These are phyloP conservation scores for Leptinotarsa haldemani DNA, from an alignment of 2,888 invertebrate genomes.

Conservation along the genomic window DNA sequence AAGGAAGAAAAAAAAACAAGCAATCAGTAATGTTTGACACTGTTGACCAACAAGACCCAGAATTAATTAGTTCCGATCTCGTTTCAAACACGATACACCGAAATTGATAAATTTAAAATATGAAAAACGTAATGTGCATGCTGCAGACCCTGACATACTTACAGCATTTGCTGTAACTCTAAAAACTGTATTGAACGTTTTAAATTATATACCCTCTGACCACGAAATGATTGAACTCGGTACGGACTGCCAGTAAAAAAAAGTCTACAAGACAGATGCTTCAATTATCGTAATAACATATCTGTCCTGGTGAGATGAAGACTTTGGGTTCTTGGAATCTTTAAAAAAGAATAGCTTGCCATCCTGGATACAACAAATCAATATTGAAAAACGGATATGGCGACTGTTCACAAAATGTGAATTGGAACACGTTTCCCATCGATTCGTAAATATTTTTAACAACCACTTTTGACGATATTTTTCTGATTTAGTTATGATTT, in stretches of 20 bases:
- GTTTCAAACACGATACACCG: not conserved
- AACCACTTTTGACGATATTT: too few relatives aligned
- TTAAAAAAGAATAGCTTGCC: too few relatives aligned
- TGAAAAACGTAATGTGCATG: not conserved
- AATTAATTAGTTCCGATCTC: not conserved
- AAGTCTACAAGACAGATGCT: not conserved
- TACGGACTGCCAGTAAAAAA: not conserved
- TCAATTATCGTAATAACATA: not conserved
- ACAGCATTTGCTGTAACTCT: not conserved
- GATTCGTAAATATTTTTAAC: too few relatives aligned
- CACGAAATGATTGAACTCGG: not conserved
- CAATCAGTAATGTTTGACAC: too few relatives aligned
- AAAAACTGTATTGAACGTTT: not conserved
- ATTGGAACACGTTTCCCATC: too few relatives aligned
- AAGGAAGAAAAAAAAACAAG: too few relatives aligned
- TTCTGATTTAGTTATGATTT: too few relatives aligned
- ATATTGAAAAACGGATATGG: too few relatives aligned
- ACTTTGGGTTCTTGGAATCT: too few relatives aligned
- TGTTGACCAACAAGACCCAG: not conserved
- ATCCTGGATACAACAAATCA: too few relatives aligned
- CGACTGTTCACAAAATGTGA: too few relatives aligned
- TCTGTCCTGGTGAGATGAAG: not conserved
- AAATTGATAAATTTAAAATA: too few relatives aligned
- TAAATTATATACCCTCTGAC: constrained; percentile 10
- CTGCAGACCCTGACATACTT: constrained; percentile 1